Evolutionary conservation across 2,113 vertebrate species (phyloP).

Genomic region (Thunnus thynnus): DNA sequence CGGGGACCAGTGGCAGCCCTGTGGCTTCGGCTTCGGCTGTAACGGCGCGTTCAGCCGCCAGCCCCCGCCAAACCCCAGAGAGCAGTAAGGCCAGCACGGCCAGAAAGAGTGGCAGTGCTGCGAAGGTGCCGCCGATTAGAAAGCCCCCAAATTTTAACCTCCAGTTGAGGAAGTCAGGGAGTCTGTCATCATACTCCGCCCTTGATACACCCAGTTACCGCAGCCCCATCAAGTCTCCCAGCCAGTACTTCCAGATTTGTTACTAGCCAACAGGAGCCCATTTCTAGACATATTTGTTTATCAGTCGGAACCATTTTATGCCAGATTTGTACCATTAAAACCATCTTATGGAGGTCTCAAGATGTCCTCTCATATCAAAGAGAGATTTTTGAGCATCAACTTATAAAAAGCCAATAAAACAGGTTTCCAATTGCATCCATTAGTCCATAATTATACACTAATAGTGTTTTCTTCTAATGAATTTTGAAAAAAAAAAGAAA

Average conservation of each 20-base stretch:
- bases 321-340: conserved; percentile 12
- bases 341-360: background rate
- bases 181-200: conserved; percentile 78
- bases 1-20: conserved; percentile 74
- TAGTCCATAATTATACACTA: background rate
- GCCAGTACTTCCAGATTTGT: conserved; percentile 88
- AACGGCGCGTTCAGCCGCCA: conserved; percentile 63
- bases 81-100: conserved; percentile 58
- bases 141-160: conserved; percentile 81
- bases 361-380: background rate
- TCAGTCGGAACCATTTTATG: background rate
- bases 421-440: background rate
- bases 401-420: background rate
- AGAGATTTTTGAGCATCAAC: conserved; percentile 7
- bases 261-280: conserved; percentile 56
- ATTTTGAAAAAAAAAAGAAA: background rate
- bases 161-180: conserved; percentile 82
- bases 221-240: conserved; percentile 86
- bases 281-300: too few species aligned
- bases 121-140: conserved; percentile 67
- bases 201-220: conserved; percentile 87
- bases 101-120: conserved; percentile 69
- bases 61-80: conserved; percentile 74
- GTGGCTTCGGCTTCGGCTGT: conserved; percentile 72
- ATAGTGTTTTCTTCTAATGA: conserved; percentile 1